Base-by-base conservation (phyloP, 2,797 vertebrate species). In the Pipistrellus pipistrellus region DNA sequence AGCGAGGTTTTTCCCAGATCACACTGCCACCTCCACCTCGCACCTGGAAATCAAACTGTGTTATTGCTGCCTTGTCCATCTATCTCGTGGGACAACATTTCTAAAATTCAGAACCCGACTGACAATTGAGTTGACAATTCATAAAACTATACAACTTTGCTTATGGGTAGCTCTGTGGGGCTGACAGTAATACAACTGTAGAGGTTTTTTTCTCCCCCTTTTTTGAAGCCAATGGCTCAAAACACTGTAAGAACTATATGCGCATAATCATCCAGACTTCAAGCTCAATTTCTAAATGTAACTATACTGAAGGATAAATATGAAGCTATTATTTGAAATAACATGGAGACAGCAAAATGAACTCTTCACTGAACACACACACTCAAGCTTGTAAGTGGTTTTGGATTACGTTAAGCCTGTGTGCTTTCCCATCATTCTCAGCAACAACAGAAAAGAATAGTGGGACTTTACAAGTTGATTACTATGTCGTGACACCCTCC, bases 1-100 rank as follows among this genome's bases (percentile, higher is more conserved):
- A 76, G 64, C 55, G 57, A 68, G 73, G 66, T 41, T 41, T 41
- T 25, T 38, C 57, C 72, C 15, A 13, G 51, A 55, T 25, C 23
- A 25, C n/a, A 77, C 8, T 55, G 53, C 6, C 93, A 88, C 88
- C 4, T 62, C 82, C 3, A 55, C 76, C 69, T 68, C 30, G 41
- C 71, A 9, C 9, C 0, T 13, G 59, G 21, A 90, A 96, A 32
- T 69, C 80, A 87, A 71, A 30, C 21, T 93, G 69, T 88, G 89
- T 88, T 95, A 48, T 86, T 94, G 84, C 71, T 88, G 90, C 75
- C 84, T 96, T 15, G 68, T 90, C 1, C 17, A 53, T 68, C 92
- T 76, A n/a, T 46, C 80, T 20, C 53, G 14, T 0, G 27, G 82
- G 23, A 92, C 72, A 93, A 92, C 4, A 12, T 38, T 88, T 91